These are phyloP conservation scores for Caenorhabditis auriculariae DNA, from an alignment of 2,888 invertebrate species.

Conservation along the genomic window DNA sequence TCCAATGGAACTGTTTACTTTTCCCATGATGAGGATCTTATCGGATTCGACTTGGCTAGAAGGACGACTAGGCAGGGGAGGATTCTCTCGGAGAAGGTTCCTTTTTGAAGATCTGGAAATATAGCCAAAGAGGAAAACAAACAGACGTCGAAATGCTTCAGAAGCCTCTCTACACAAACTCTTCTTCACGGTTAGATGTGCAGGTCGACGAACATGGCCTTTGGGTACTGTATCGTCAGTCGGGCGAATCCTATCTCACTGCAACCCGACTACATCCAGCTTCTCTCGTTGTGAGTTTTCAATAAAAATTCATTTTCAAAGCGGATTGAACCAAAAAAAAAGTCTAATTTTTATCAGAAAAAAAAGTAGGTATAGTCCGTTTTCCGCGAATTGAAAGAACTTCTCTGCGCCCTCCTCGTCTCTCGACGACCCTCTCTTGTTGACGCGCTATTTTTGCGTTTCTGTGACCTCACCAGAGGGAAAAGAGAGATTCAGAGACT, in stretches of 20 bases:
- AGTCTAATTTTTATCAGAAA: no score
- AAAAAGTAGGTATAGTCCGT: constrained; percentile 17
- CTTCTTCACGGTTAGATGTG: constrained; percentile 77
- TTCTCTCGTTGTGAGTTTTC: no score
- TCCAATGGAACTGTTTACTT: constrained; percentile 30
- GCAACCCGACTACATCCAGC: constrained; percentile 18
- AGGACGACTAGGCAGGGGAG: no score
- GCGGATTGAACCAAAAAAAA: no score
- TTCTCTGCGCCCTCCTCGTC: no score
- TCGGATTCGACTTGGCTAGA: constrained; percentile 22
- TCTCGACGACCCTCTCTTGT: no score
- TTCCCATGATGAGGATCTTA: constrained; percentile 14
- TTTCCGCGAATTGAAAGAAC: no score
- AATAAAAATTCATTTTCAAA: no score
- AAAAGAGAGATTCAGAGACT: not conserved
- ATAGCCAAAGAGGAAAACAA: constrained; percentile 1
- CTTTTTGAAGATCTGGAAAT: constrained; percentile 11
- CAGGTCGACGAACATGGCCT: constrained; percentile 92
- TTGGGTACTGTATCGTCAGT: constrained; percentile 80
- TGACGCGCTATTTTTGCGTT: not conserved
- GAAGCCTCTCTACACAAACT: constrained; percentile 31
- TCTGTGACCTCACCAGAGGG: not conserved
- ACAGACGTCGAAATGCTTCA: constrained; percentile 6
- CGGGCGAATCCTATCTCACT: constrained; percentile 23
- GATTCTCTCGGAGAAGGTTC: constrained; percentile 4